A percentile compares a stretch with the other conserved stretches of the same genome.
phyloP scores from a whole-genome alignment of 2,113 vertebrate genomes.

The Melanostigma gelatinosum region DNA sequence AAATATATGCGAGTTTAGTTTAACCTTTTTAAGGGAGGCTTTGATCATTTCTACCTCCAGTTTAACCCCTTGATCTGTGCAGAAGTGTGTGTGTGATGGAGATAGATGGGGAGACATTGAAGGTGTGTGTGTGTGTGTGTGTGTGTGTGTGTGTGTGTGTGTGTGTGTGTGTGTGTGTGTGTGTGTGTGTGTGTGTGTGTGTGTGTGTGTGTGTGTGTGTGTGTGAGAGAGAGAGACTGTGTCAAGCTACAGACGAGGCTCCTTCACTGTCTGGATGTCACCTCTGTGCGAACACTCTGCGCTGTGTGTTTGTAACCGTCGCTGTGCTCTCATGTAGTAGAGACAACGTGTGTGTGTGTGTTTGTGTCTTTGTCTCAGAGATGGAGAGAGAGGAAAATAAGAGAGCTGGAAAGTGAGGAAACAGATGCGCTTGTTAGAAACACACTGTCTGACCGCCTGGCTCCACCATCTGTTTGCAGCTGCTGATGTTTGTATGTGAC shows the following conservation, averaged over 20 bases:
- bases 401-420: conserved; percentile 61
- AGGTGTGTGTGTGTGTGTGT: conserved; percentile 7
- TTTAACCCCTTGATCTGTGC: neutral
- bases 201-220: conserved; percentile 10
- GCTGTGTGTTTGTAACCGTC: conserved; percentile 46
- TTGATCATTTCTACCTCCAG: neutral
- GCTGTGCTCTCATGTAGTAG: conserved; percentile 38
- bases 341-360: conserved; percentile 30
- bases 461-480: conserved; percentile 79
- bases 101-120: no score
- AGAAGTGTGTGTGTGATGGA: neutral
- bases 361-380: conserved; percentile 39
- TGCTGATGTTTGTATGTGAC: conserved; percentile 61
- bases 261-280: conserved; percentile 50
- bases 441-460: conserved; percentile 65
- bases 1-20: neutral
- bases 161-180: conserved; percentile 4
- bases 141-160: conserved; percentile 9
- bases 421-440: conserved; percentile 73
- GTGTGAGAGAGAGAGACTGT: neutral
- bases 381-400: neutral
- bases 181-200: conserved; percentile 7
- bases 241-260: conserved; percentile 28
- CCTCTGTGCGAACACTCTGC: conserved; percentile 48
- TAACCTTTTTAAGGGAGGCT: neutral